These are phyloP conservation scores for Hydrolagus colliei DNA, from an alignment of 2,797 vertebrate genomes.

Conservation along the genomic window DNA sequence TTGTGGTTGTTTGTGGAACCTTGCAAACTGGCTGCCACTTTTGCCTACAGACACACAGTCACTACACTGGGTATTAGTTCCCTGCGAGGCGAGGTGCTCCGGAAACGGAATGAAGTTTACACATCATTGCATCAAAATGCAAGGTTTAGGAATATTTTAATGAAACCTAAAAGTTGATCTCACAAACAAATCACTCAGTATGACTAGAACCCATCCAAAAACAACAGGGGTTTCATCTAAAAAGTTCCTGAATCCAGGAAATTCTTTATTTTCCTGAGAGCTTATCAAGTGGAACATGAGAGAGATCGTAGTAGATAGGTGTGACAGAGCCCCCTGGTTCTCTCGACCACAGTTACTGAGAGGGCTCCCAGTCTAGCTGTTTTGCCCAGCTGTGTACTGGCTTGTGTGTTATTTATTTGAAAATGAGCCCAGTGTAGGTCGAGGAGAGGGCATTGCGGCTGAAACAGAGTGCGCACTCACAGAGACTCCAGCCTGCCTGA, in stretches of 20 bases:
- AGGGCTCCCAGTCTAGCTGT: not conserved
- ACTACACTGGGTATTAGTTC: too few species aligned
- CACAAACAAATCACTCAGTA: too few species aligned
- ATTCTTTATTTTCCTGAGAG: not conserved
- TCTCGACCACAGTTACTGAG: not conserved
- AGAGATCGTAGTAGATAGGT: too few species aligned
- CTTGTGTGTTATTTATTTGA: constrained; percentile 2
- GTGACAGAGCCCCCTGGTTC: too few species aligned
- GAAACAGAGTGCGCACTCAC: not conserved
- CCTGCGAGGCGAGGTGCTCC: too few species aligned
- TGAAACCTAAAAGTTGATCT: too few species aligned
- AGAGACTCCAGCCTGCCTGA: not conserved
- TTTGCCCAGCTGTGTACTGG: not conserved
- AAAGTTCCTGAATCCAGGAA: not conserved
- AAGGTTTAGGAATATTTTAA: too few species aligned
- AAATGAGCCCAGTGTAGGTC: not conserved
- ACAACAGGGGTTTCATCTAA: not conserved
- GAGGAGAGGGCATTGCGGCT: constrained; percentile 8
- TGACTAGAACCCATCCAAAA: not conserved
- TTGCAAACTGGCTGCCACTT: too few species aligned
- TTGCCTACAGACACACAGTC: too few species aligned
- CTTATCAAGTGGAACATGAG: not conserved
- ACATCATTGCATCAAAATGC: too few species aligned
- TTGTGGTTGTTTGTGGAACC: too few species aligned
- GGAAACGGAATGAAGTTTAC: too few species aligned